Percentiles rank a stretch among this genome's conserved stretches.
These are phyloP conservation scores for Ceratosolen fusciceps DNA, from an alignment of 1,140 invertebrate species.

Conservation along the genomic window DNA sequence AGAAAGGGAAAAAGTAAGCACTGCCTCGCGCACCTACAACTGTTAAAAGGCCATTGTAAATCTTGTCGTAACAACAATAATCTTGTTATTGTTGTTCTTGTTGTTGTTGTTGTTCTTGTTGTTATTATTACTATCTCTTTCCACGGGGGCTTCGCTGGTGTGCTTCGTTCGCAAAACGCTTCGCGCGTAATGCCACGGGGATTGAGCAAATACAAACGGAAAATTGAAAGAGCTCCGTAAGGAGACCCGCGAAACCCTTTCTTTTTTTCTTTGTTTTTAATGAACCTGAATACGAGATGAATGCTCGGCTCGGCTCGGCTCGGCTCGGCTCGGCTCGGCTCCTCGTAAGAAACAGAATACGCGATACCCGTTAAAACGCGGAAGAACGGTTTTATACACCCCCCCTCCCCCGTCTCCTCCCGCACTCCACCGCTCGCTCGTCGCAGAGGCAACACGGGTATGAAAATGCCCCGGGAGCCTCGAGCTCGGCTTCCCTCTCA, in stretches of 20 bases:
- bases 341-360: conserved; percentile 56
- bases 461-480: neutral
- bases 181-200: conserved; percentile 11
- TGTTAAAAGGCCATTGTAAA: no score
- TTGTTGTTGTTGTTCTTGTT: no score
- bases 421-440: no score
- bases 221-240: conserved; percentile 6
- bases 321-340: conserved; percentile 46
- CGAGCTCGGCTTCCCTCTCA: no score
- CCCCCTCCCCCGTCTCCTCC: no score
- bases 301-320: conserved; percentile 48
- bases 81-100: no score
- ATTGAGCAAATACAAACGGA: conserved; percentile 30
- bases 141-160: no score
- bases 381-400: conserved; percentile 11
- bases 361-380: conserved; percentile 23
- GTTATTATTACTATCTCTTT: conserved; percentile 16
- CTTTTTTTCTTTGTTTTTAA: conserved; percentile 13
- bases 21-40: no score
- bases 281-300: conserved; percentile 20
- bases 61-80: no score
- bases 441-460: neutral
- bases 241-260: conserved; percentile 13
- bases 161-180: conserved; percentile 9
- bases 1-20: neutral